Percentiles rank a stretch among this genome's conserved stretches.
These are phyloP conservation scores for Tyrannus savana DNA, from an alignment of 2,113 vertebrate species.

Conservation along the genomic window DNA sequence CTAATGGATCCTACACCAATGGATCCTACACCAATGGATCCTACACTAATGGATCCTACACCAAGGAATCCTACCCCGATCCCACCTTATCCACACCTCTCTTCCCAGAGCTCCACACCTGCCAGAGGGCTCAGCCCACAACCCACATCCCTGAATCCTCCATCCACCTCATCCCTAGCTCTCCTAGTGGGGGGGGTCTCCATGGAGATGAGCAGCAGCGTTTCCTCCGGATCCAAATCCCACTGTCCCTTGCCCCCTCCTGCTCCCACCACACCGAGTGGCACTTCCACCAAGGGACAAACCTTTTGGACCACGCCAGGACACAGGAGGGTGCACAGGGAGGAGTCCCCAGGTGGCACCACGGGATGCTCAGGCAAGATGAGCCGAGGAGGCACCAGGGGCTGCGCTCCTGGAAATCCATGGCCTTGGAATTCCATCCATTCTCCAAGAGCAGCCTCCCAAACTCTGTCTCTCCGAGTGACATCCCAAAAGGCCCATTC, in stretches of 20 bases:
- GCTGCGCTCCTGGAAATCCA: background rate
- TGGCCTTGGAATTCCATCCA: background rate
- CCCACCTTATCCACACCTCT: background rate
- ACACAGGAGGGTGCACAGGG: background rate
- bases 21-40: too few relatives aligned
- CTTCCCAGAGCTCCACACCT: background rate
- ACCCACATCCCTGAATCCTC: background rate
- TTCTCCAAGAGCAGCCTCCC: background rate
- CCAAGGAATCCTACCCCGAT: background rate
- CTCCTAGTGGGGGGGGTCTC: accelerated
- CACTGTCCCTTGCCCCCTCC: background rate
- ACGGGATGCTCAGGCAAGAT: accelerated
- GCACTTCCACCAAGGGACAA: accelerated
- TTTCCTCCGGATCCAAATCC: background rate
- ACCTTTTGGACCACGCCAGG: accelerated
- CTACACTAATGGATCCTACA: too few relatives aligned
- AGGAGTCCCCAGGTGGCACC: accelerated
- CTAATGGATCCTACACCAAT: too few relatives aligned
- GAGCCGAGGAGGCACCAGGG: background rate
- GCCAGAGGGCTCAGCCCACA: background rate
- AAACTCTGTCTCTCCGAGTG: background rate
- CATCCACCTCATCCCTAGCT: accelerated
- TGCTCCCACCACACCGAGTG: background rate
- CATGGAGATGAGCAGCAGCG: accelerated
- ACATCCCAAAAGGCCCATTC: background rate